These are phyloP conservation scores for Cheilosia vulpina DNA, from an alignment of 2,888 invertebrate species.

Conservation along the genomic window DNA sequence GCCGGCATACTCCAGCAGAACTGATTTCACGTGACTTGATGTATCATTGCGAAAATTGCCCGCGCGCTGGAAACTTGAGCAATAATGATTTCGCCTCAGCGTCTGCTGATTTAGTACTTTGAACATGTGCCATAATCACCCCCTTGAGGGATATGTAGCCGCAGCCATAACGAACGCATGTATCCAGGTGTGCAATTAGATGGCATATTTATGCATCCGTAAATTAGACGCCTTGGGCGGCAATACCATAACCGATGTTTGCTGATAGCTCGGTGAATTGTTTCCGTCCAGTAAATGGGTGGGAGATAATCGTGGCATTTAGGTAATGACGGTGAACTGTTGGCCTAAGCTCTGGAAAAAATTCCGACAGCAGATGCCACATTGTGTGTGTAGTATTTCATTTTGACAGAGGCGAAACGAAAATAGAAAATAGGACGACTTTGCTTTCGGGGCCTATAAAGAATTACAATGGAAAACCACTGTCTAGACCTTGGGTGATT, in stretches of 20 bases:
- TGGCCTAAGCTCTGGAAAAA: not conserved
- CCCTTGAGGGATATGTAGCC: constrained; percentile 19
- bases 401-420: not conserved
- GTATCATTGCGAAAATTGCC: constrained; percentile 25
- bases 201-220: constrained; percentile 15
- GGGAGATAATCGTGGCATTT: constrained; percentile 15
- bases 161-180: not conserved
- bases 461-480: constrained; percentile 10
- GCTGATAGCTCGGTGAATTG: constrained; percentile 21
- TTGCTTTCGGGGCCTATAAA: not conserved
- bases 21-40: constrained; percentile 56
- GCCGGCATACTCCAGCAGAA: not conserved
- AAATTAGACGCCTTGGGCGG: not conserved
- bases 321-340: constrained; percentile 27
- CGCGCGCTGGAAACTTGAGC: not conserved
- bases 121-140: not conserved
- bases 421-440: not conserved
- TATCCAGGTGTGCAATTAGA: constrained; percentile 11
- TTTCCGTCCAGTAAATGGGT: constrained; percentile 7
- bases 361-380: constrained; percentile 12
- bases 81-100: not conserved
- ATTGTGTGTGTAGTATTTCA: not conserved
- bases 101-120: constrained; percentile 35
- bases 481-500: constrained; percentile 36
- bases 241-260: not conserved